Conservation (phyloP, 1,140 invertebrate species). For the Trichomalopsis sarcophagae region DNA sequence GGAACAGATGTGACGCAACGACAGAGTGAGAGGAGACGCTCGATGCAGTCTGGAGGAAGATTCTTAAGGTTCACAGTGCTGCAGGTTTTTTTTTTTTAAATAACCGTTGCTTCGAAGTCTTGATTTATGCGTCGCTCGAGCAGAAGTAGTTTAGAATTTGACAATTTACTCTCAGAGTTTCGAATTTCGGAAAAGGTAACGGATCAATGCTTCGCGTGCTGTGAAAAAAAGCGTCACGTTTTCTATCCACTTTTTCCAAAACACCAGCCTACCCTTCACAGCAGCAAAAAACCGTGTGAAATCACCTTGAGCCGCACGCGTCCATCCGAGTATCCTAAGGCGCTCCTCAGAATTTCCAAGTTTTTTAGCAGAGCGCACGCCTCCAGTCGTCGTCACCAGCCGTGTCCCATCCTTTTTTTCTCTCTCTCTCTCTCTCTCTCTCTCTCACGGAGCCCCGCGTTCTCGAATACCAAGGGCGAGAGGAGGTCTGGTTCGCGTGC, state of each 20-base stretch:
- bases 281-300: background rate
- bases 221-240: too few species aligned
- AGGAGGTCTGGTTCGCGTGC: background rate
- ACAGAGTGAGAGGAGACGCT: background rate
- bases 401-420: background rate
- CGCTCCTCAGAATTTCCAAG: background rate
- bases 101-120: too few species aligned
- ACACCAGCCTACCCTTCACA: too few species aligned
- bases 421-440: background rate
- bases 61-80: slow-evolving; percentile 2
- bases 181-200: background rate
- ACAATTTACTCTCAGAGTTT: too few species aligned
- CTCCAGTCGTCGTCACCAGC: background rate
- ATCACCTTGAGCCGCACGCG: background rate
- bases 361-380: background rate
- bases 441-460: slow-evolving; percentile 1
- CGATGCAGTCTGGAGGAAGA: too few species aligned
- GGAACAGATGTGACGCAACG: slow-evolving; percentile 24
- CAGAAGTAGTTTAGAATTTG: too few species aligned
- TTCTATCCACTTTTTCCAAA: too few species aligned
- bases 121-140: too few species aligned
- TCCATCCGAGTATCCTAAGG: background rate
- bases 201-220: too few species aligned
- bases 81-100: too few species aligned
- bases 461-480: slow-evolving; percentile 22